phyloP scores from a whole-genome alignment of 2,797 vertebrate genomes.

The Avahi laniger region DNA sequence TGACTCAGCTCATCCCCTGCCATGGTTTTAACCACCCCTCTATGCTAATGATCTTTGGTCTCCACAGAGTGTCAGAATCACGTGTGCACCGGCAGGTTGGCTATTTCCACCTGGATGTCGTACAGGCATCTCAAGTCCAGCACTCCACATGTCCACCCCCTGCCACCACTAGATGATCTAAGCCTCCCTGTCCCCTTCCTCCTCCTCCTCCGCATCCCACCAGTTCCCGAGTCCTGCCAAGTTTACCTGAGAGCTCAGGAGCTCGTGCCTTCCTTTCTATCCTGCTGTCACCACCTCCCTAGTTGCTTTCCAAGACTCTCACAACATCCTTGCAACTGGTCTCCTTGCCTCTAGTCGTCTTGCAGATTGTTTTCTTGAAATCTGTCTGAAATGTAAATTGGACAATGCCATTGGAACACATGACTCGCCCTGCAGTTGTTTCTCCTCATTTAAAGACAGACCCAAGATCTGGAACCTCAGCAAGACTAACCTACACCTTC shows the following conservation, averaged over 20 bases:
- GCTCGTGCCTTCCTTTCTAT: background rate
- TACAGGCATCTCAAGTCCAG: background rate
- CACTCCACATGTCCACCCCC: fast-evolving
- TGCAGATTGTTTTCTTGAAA: background rate
- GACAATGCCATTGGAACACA: background rate
- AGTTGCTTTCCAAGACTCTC: background rate
- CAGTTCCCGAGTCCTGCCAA: background rate
- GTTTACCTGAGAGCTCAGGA: background rate
- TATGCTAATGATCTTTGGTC: background rate
- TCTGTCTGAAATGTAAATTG: background rate
- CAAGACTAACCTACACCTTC: background rate
- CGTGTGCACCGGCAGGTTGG: background rate
- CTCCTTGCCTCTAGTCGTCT: background rate
- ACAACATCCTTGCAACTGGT: background rate
- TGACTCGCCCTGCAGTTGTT: background rate
- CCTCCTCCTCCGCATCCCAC: background rate
- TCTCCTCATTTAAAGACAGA: background rate
- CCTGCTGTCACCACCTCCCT: background rate
- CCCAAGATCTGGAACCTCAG: background rate
- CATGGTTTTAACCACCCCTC: background rate
- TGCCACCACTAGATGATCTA: background rate
- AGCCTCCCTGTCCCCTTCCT: background rate
- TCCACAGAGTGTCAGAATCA: background rate
- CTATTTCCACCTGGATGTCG: background rate
- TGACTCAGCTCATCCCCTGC: background rate